Base-by-base conservation (phyloP, 2,113 vertebrate species). In the Chloropsis hardwickii region DNA sequence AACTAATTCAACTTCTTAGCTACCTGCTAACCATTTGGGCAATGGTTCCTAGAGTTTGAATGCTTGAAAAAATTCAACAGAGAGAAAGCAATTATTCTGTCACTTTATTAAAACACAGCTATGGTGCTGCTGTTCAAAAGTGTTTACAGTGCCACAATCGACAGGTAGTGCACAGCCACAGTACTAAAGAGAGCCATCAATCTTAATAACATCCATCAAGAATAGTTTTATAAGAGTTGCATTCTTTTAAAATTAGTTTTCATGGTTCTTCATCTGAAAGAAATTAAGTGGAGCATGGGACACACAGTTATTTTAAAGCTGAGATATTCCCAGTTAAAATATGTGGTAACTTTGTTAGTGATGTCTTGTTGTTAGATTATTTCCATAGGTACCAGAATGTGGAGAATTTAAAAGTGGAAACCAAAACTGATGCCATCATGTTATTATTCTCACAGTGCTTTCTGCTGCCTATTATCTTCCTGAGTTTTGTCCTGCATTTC, bases 1-100 rank as follows among this genome's bases (percentile, higher is more conserved):
- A 84, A 80, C 28, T 66, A 89, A 94, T 95, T 39, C 54, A 67
- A 50, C 19, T 94, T 89, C 73, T 87, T 83, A 95, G 62, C 40
- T 92, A 92, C 57, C 40, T 92, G 90, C 62, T 87, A 96, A 86
- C 19, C 48, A 70, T 81, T 95, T 88, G 70, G 73, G 88, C 83
- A 89, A 37, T 24, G 22, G 37, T 92, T 89, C 77, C 22, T 79
- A 56, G 88, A 79, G 42, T 90, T 4, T 85, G 64, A 97, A 94
- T 48, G 62, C 44, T 83, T 76, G 67, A 83, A 89, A 90, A 89
- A 92, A 81, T 28, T 44, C 27, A 86, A 21, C 69, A 65, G 39
- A 67, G 53, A 65, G 83, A 88, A 97, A 81, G 24, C 16, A 9
- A 60, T 79, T 95, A 29, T 94, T 85, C 37, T 91, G 45, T 86